These are phyloP conservation scores for Ptyas mucosa DNA, from an alignment of 2,113 vertebrate genomes.

Conservation along the genomic window DNA sequence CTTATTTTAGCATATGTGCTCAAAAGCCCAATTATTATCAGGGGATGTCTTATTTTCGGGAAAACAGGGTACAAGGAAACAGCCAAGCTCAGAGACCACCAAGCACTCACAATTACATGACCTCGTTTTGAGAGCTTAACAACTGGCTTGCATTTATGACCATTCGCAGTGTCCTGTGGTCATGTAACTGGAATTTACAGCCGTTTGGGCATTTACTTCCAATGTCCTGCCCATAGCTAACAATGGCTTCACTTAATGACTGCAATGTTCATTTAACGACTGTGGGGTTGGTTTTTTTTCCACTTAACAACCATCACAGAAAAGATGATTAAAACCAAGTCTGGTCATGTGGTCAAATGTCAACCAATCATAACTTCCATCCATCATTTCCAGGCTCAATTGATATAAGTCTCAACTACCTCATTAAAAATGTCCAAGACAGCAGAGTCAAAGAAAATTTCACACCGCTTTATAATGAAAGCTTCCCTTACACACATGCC, in stretches of 20 bases:
- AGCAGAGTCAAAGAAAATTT: not conserved
- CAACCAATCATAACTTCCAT: not conserved
- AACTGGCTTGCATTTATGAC: too few species aligned
- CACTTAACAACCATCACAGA: not conserved
- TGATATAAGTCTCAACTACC: not conserved
- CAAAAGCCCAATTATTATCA: too few species aligned
- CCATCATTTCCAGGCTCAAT: not conserved
- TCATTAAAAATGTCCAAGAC: not conserved
- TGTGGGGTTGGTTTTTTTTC: not conserved
- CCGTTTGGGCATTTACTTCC: not conserved
- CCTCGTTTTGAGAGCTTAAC: too few species aligned
- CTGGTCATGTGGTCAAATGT: not conserved
- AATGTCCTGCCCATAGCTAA: not conserved
- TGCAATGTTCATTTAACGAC: not conserved
- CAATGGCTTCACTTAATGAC: not conserved
- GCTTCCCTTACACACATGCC: not conserved
- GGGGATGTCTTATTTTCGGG: too few species aligned
- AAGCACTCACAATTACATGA: not conserved
- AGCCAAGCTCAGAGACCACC: not conserved
- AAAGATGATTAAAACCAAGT: not conserved
- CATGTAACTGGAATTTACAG: too few species aligned
- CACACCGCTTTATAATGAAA: not conserved
- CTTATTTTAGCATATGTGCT: too few species aligned
- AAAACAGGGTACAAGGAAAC: not conserved
- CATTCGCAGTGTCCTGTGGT: too few species aligned